Evolutionary conservation across 2,797 vertebrate species (phyloP).

Genomic region (Periophthalmus magnuspinnatus): DNA sequence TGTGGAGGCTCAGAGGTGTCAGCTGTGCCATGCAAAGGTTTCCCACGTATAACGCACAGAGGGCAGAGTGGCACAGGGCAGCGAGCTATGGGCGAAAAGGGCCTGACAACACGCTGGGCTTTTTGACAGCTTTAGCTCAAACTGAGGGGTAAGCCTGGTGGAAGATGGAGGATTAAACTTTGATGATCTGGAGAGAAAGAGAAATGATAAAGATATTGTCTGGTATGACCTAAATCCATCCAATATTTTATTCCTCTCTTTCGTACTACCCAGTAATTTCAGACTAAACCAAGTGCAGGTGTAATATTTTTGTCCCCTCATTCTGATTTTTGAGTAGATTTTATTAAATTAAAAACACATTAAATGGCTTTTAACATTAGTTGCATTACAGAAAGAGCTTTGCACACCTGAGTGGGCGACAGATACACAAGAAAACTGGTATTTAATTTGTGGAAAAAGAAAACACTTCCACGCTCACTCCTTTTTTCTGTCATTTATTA

Average conservation of each 20-base stretch:
- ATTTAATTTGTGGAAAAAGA: no score
- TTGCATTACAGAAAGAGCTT: no score
- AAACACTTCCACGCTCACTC: no score
- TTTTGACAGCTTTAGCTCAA: constrained; percentile 41
- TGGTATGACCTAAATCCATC: constrained; percentile 6
- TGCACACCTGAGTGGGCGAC: no score
- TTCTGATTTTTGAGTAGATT: no score
- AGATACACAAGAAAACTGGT: no score
- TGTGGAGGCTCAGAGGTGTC: constrained; percentile 53
- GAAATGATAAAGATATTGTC: not conserved
- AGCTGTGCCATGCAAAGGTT: constrained; percentile 49
- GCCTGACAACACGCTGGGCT: constrained; percentile 23
- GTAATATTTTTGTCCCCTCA: not conserved
- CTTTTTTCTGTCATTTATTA: no score
- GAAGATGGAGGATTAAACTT: constrained; percentile 9
- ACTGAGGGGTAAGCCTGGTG: constrained; percentile 7
- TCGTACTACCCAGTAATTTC: constrained; percentile 18
- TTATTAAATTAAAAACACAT: no score
- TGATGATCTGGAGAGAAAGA: constrained; percentile 3
- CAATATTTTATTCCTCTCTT: constrained; percentile 18
- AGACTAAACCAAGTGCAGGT: constrained; percentile 44
- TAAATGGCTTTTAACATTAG: no score
- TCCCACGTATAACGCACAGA: constrained; percentile 53
- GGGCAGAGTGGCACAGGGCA: constrained; percentile 46
- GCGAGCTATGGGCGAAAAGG: constrained; percentile 19